Evolutionary conservation across 2,113 vertebrate genomes (phyloP).

Genomic region (Calyptomena viridis): DNA sequence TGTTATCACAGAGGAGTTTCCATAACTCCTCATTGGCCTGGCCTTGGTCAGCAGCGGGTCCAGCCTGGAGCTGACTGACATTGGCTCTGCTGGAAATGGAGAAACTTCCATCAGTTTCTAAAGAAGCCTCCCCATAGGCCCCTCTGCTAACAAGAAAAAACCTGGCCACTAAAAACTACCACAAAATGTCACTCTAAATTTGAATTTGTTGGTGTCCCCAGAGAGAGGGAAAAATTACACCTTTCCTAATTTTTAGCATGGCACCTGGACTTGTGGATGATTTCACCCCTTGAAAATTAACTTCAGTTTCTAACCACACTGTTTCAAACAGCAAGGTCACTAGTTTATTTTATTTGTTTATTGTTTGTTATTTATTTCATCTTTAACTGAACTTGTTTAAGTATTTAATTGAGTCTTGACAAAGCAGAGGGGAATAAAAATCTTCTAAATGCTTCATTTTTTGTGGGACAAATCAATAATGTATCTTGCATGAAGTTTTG

Average conservation of each 20-base stretch:
- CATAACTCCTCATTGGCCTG: too few species aligned
- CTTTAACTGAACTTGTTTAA: not conserved
- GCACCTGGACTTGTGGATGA: not conserved
- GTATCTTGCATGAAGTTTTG: not conserved
- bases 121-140: too few species aligned
- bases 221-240: not conserved
- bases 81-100: too few species aligned
- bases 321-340: not conserved
- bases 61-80: too few species aligned
- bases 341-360: not conserved
- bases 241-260: not conserved
- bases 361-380: not conserved
- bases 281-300: not conserved
- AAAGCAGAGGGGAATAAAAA: not conserved
- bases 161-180: too few species aligned
- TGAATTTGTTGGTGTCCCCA: not conserved
- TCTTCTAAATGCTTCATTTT: not conserved
- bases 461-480: not conserved
- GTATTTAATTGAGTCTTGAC: not conserved
- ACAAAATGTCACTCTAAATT: not conserved
- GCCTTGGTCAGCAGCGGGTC: too few species aligned
- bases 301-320: not conserved
- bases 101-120: too few species aligned
- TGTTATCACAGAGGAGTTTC: too few species aligned
- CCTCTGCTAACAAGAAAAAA: too few species aligned